Percentiles rank a stretch among this genome's conserved stretches.
phyloP scores from a whole-genome alignment of 2,113 vertebrate genomes.

The Benthochromis sp. region DNA sequence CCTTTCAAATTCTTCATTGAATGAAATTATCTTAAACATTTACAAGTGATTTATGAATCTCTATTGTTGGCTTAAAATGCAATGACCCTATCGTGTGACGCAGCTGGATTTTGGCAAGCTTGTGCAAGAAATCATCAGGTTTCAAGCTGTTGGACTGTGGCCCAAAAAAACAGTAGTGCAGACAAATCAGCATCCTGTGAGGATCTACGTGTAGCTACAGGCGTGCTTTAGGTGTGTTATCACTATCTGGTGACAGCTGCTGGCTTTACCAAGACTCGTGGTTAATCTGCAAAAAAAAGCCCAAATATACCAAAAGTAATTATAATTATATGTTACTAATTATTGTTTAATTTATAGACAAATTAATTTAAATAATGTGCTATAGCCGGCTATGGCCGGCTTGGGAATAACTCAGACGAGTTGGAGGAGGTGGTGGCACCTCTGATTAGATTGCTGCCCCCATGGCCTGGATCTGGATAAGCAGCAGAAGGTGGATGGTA shows the following conservation, averaged over 20 bases:
- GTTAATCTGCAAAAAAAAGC: background rate
- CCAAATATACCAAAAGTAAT: background rate
- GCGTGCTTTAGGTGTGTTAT: background rate
- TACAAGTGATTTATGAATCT: background rate
- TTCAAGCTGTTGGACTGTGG: background rate
- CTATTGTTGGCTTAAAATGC: background rate
- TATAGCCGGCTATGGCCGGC: accelerated
- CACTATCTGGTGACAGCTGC: background rate
- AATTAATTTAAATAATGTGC: background rate
- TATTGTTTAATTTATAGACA: background rate
- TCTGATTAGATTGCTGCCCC: background rate
- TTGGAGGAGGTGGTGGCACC: background rate
- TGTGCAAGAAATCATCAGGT: background rate
- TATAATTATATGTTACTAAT: background rate
- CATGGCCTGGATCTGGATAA: background rate
- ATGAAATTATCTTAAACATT: background rate
- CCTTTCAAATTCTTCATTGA: background rate
- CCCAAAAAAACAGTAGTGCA: background rate
- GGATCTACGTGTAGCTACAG: background rate
- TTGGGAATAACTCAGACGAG: background rate
- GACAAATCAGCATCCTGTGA: background rate
- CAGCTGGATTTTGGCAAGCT: background rate
- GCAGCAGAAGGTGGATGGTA: background rate
- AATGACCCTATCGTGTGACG: background rate
- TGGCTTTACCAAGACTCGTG: background rate